A percentile compares a stretch with the other conserved stretches of the same genome.
Conservation (phyloP, 2,113 vertebrate species). For the Potamarius usumacintae region DNA sequence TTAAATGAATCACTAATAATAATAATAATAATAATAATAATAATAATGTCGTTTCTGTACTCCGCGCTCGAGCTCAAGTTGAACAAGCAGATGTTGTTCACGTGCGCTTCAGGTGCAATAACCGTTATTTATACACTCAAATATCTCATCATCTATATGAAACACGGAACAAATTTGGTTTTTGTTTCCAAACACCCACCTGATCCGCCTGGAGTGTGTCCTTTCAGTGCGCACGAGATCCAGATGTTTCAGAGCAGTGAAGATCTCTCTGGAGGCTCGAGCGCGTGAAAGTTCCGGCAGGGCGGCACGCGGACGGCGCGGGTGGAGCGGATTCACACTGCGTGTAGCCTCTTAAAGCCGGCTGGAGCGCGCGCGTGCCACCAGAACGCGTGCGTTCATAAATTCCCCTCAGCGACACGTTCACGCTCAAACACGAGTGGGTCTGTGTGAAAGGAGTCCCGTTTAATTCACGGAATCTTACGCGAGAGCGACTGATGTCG, state of each 20-base stretch:
- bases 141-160: background rate
- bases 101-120: background rate
- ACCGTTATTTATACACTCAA: background rate
- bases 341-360: background rate
- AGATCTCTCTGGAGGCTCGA: background rate
- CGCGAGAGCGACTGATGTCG: background rate
- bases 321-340: background rate
- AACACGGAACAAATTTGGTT: background rate
- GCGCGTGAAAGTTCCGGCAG: conserved; percentile 68
- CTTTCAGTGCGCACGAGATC: conserved; percentile 46
- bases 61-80: background rate
- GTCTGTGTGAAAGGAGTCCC: background rate
- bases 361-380: conserved; percentile 44
- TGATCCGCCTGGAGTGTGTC: conserved; percentile 59
- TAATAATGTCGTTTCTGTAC: background rate
- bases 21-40: conserved; percentile 27
- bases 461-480: background rate
- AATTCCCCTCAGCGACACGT: conserved; percentile 33
- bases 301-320: background rate
- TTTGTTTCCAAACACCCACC: conserved; percentile 59
- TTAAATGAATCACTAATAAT: conserved; percentile 17
- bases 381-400: conserved; percentile 45
- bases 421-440: background rate
- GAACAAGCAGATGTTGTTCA: background rate
- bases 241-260: conserved; percentile 45